Evolutionary conservation across 2,888 invertebrate genomes (phyloP).

Genomic region (Drosophila neotestacea): DNA sequence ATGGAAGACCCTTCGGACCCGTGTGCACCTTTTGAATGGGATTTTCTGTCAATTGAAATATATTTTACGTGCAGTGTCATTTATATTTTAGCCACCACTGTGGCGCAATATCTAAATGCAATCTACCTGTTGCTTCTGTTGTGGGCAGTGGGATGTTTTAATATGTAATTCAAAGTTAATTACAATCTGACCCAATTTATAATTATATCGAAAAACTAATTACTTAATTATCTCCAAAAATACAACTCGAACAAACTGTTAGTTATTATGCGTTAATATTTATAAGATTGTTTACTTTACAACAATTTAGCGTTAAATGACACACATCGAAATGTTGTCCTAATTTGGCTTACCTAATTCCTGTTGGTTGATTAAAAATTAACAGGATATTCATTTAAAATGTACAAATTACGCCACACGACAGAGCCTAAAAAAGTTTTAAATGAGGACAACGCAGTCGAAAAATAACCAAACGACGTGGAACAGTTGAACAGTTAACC

Average conservation of each 20-base stretch:
- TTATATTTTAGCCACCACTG: conserved; percentile 22
- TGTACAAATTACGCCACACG: conserved; percentile 43
- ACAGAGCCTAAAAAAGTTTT: conserved; percentile 12
- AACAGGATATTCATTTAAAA: conserved; percentile 33
- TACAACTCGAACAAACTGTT: background rate
- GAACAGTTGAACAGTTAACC: conserved; percentile 7
- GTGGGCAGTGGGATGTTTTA: background rate
- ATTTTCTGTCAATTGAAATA: too few relatives aligned
- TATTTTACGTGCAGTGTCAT: too few relatives aligned
- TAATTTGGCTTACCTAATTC: background rate
- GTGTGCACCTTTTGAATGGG: too few relatives aligned
- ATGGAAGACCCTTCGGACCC: too few relatives aligned
- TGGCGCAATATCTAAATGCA: background rate
- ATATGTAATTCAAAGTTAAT: conserved; percentile 7
- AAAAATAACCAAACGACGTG: conserved; percentile 13
- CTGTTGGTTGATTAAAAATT: conserved; percentile 35
- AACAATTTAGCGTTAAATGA: conserved; percentile 20
- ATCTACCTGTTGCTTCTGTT: conserved; percentile 34
- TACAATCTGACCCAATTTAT: background rate
- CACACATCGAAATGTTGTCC: background rate
- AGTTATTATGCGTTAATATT: conserved; percentile 27
- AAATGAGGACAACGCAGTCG: conserved; percentile 35
- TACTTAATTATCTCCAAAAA: conserved; percentile 27
- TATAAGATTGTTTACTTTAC: conserved; percentile 20
- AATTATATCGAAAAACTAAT: conserved; percentile 15